Evolutionary conservation across 2,888 invertebrate species (phyloP).

Genomic region (Eilema caniola): DNA sequence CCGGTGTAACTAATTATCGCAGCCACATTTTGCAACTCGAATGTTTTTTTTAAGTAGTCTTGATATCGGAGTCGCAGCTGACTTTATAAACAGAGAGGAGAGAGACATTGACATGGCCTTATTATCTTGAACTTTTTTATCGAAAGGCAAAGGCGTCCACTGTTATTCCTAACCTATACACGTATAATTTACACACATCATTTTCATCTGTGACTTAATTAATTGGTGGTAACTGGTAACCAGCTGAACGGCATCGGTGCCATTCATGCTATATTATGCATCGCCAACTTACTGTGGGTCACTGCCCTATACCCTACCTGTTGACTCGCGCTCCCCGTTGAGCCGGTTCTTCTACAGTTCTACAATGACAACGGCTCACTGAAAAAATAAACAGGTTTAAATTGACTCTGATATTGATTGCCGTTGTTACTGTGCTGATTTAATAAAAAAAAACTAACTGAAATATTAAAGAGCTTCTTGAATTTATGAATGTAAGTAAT

Average conservation of each 20-base stretch:
- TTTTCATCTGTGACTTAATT: conserved; percentile 53
- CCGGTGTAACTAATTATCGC: conserved; percentile 36
- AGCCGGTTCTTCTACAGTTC: conserved; percentile 75
- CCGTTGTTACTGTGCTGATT: background rate
- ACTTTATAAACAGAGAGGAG: conserved; percentile 40
- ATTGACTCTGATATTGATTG: conserved; percentile 52
- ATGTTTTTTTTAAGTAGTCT: background rate
- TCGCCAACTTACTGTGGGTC: conserved; percentile 78
- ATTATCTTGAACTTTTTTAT: conserved; percentile 19
- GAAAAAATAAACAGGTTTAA: conserved; percentile 64
- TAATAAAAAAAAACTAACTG: background rate
- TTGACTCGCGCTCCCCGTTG: conserved; percentile 74
- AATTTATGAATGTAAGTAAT: background rate
- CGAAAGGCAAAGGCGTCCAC: conserved; percentile 3
- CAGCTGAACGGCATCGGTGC: conserved; percentile 66
- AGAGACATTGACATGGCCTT: background rate
- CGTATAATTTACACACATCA: conserved; percentile 11
- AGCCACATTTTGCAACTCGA: conserved; percentile 21
- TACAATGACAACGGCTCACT: conserved; percentile 56
- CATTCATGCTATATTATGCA: conserved; percentile 74
- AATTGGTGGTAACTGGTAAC: conserved; percentile 53
- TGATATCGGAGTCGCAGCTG: conserved; percentile 12
- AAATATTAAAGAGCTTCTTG: background rate
- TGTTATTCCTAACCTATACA: conserved; percentile 7
- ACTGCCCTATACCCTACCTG: conserved; percentile 84